Conservation (phyloP, 2,113 vertebrate genomes). For the Leucopsar rothschildi region DNA sequence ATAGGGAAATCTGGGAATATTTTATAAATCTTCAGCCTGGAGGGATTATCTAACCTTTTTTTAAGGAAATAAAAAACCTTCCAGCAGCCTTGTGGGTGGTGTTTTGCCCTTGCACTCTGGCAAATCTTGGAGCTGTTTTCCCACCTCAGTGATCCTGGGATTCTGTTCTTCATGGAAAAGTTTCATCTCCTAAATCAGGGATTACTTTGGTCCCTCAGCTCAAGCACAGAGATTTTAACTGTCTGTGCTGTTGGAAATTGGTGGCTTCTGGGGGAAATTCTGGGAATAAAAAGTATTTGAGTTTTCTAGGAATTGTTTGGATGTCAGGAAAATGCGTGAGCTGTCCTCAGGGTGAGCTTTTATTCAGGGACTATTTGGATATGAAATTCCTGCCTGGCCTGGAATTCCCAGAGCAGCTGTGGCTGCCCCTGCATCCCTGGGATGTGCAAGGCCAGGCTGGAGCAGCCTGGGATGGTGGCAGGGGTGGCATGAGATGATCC, state of each 20-base stretch:
- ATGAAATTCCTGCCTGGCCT: fast-evolving
- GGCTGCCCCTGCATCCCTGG: background rate
- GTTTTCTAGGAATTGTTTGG: background rate
- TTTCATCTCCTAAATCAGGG: background rate
- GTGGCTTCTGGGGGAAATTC: background rate
- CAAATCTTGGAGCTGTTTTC: background rate
- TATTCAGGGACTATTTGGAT: fast-evolving
- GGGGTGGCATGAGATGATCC: background rate
- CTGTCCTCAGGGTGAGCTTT: background rate
- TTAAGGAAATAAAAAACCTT: fast-evolving
- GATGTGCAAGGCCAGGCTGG: background rate
- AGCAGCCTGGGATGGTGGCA: fast-evolving
- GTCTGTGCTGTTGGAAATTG: background rate
- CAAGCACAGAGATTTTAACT: background rate
- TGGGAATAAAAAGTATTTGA: background rate
- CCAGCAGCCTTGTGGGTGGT: background rate
- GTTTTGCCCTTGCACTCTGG: background rate
- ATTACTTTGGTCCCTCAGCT: background rate
- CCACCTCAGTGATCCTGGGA: background rate
- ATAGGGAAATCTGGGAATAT: background rate
- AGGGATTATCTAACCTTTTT: background rate
- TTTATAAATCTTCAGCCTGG: fast-evolving
- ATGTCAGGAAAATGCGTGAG: fast-evolving
- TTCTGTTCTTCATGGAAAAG: background rate
- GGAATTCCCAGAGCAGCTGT: background rate